Evolutionary conservation across 2,797 vertebrate species (phyloP).

Genomic region (Sternotherus odoratus): DNA sequence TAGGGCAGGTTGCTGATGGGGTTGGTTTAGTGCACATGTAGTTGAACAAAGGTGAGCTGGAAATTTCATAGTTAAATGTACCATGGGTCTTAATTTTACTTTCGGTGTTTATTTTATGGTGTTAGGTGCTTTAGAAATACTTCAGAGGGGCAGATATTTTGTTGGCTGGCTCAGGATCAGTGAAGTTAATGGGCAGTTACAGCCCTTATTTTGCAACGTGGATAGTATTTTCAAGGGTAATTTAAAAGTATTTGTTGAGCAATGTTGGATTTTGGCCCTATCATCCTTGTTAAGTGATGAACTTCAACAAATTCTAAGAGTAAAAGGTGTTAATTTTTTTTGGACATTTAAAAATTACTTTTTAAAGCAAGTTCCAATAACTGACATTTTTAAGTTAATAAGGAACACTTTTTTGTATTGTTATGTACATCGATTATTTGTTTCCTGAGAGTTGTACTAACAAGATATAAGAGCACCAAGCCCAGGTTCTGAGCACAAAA

Average conservation of each 20-base stretch:
- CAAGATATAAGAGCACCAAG: too few relatives aligned
- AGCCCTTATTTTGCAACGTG: not conserved
- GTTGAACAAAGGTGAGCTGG: not conserved
- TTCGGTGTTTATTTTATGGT: not conserved
- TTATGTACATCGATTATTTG: not conserved
- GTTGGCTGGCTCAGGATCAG: not conserved
- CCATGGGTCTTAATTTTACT: not conserved
- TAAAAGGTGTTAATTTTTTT: not conserved
- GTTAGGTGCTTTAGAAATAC: not conserved
- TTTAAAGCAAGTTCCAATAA: not conserved
- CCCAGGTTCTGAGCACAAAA: too few relatives aligned
- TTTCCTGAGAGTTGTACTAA: too few relatives aligned
- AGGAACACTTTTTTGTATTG: not conserved
- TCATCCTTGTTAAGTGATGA: not conserved
- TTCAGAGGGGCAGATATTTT: not conserved
- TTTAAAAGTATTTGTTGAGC: not conserved
- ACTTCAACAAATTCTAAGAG: not conserved
- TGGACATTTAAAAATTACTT: not conserved
- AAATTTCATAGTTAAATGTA: not conserved
- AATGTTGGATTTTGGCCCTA: not conserved
- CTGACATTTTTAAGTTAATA: not conserved
- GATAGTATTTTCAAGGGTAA: not conserved
- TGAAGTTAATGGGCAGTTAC: not conserved
- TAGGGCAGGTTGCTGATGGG: not conserved
- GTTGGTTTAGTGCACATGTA: not conserved